These are phyloP conservation scores for Gobionotothen gibberifrons DNA, from an alignment of 2,797 vertebrate genomes.

Conservation along the genomic window DNA sequence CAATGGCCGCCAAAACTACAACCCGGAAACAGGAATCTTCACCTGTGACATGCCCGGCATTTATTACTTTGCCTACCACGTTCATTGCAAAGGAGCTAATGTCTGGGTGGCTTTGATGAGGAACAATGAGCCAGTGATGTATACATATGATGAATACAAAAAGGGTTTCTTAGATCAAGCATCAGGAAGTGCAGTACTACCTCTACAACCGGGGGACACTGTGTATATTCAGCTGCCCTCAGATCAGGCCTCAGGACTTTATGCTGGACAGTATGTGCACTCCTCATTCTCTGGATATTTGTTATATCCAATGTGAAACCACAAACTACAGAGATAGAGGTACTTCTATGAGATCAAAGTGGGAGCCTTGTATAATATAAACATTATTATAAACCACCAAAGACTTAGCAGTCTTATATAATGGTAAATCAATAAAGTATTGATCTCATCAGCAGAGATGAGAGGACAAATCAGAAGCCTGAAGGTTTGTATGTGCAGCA, in stretches of 20 bases:
- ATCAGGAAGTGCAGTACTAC: constrained; percentile 95
- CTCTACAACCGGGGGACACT: constrained; percentile 91
- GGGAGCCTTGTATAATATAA: constrained; percentile 30
- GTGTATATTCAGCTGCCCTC: constrained; percentile 96
- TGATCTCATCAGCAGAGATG: constrained; percentile 32
- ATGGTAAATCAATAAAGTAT: constrained; percentile 40
- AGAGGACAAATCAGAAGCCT: constrained; percentile 32
- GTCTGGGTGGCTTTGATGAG: constrained; percentile 97
- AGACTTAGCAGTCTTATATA: constrained; percentile 28
- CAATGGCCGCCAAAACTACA: constrained; percentile 97
- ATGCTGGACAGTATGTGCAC: constrained; percentile 96
- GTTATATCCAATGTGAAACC: constrained; percentile 95
- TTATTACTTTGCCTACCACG: constrained; percentile 97
- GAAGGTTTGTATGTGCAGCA: constrained; percentile 34
- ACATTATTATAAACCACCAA: constrained; percentile 34
- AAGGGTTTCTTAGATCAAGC: constrained; percentile 98
- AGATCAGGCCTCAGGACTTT: constrained; percentile 96
- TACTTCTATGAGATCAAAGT: constrained; percentile 21
- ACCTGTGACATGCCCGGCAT: constrained; percentile 96
- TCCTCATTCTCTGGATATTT: constrained; percentile 99
- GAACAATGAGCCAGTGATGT: constrained; percentile 97
- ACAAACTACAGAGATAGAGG: constrained; percentile 42
- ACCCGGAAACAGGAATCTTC: constrained; percentile 94
- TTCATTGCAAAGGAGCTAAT: constrained; percentile 98
- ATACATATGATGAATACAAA: constrained; percentile 98